Percentiles rank a stretch among this genome's conserved stretches.
phyloP scores from a whole-genome alignment of 2,797 vertebrate genomes.

The Sebastes nivosus region DNA sequence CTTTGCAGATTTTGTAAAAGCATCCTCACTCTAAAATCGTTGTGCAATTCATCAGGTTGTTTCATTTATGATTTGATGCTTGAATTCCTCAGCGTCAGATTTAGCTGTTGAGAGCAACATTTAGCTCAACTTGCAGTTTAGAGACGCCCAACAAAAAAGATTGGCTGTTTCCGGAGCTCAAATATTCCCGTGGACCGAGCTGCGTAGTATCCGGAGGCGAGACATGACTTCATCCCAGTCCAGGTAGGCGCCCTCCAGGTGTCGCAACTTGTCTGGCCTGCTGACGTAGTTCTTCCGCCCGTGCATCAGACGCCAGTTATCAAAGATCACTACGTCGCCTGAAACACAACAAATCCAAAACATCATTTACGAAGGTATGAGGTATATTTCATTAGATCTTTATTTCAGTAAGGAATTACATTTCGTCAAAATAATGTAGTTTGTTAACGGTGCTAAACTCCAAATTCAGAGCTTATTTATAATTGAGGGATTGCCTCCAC shows the following conservation, averaged over 20 bases:
- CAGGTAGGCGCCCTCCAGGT: conserved; percentile 92
- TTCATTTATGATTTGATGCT: background rate
- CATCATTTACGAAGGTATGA: background rate
- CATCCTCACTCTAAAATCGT: background rate
- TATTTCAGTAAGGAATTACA: background rate
- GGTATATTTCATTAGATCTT: background rate
- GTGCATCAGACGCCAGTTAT: conserved; percentile 95
- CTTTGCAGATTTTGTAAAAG: background rate
- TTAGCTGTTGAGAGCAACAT: background rate
- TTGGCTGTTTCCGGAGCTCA: conserved; percentile 37
- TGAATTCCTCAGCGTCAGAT: background rate
- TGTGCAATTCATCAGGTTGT: background rate
- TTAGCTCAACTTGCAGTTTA: background rate
- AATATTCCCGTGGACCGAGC: conserved; percentile 53
- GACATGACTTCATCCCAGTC: conserved; percentile 98
- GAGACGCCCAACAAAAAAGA: background rate
- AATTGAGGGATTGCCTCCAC: too few species aligned
- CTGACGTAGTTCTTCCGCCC: conserved; percentile 84
- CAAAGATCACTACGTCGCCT: conserved; percentile 94
- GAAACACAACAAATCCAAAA: background rate
- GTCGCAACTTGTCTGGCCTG: conserved; percentile 66
- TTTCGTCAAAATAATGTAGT: background rate
- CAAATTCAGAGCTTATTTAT: too few species aligned
- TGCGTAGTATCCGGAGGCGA: conserved; percentile 86
- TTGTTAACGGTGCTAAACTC: background rate